Conservation (phyloP, 2,113 vertebrate species). For the Hystrix cristata region DNA sequence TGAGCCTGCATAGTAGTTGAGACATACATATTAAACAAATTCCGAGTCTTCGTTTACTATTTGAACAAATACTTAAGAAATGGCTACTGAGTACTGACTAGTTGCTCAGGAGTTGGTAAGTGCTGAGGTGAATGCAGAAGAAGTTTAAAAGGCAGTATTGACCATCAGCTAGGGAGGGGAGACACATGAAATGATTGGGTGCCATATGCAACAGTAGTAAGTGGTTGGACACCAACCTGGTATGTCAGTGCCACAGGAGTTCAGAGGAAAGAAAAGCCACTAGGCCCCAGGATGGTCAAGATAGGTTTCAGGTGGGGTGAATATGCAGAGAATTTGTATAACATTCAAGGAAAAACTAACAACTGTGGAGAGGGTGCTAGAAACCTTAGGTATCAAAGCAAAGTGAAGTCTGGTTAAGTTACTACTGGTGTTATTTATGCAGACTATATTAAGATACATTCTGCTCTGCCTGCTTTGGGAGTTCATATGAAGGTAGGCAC, state of each 20-base stretch:
- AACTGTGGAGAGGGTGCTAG: not conserved
- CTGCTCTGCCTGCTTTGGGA: constrained; percentile 35
- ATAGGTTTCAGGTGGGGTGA: not conserved
- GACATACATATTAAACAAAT: not conserved
- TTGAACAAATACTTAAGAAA: not conserved
- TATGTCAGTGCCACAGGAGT: not conserved
- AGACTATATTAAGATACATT: not conserved
- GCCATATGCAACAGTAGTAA: not conserved
- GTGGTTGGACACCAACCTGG: not conserved
- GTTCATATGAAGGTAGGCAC: not conserved
- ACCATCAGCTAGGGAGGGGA: not conserved
- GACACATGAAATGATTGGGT: not conserved
- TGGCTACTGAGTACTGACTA: not conserved
- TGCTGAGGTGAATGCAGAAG: not conserved
- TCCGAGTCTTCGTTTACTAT: not conserved
- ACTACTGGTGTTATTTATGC: not conserved
- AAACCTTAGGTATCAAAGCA: constrained; percentile 39
- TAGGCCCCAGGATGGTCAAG: not conserved
- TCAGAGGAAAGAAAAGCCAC: not conserved
- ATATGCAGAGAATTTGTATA: not conserved
- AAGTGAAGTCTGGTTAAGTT: not conserved
- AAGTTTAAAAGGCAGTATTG: not conserved
- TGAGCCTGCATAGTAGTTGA: not conserved
- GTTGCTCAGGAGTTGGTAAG: not conserved
- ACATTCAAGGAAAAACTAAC: not conserved